Conservation (phyloP, 1,140 invertebrate genomes). For the Acromyrmex heyeri region DNA sequence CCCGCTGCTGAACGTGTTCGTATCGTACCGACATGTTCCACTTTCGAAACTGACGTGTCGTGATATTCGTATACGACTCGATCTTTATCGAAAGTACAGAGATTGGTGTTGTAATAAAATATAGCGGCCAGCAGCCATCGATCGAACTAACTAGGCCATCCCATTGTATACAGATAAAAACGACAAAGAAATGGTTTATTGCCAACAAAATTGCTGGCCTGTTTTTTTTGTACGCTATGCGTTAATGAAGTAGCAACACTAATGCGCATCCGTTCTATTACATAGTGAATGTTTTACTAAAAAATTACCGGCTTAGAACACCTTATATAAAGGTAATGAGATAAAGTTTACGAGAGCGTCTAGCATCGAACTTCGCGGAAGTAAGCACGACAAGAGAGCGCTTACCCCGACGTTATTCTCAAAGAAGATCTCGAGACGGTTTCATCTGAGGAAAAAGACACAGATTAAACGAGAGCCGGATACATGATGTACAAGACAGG, state of each 20-base stretch:
- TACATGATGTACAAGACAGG: constrained; percentile 32
- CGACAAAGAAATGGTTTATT: constrained; percentile 33
- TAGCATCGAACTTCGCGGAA: constrained; percentile 43
- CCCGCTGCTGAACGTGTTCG: not conserved
- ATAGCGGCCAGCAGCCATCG: constrained; percentile 45
- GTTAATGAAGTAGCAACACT: constrained; percentile 3
- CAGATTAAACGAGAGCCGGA: constrained; percentile 53
- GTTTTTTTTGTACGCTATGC: not conserved
- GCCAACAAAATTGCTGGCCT: not conserved
- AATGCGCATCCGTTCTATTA: not conserved
- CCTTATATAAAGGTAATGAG: constrained; percentile 13
- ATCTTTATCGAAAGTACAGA: constrained; percentile 32
- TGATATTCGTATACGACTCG: constrained; percentile 26
- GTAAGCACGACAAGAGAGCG: constrained; percentile 46
- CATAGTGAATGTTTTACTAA: not conserved
- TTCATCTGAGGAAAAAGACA: constrained; percentile 21
- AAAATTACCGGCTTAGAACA: constrained; percentile 21
- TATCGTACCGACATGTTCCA: not conserved
- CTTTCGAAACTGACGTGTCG: constrained; percentile 7
- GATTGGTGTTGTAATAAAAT: constrained; percentile 41
- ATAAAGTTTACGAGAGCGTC: constrained; percentile 50
- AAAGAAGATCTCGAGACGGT: constrained; percentile 39
- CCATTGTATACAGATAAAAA: constrained; percentile 37
- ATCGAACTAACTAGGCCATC: constrained; percentile 70
- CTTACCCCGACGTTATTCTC: constrained; percentile 30